Percentiles rank a stretch among this genome's conserved stretches.
These are phyloP conservation scores for Ptychodera flava DNA, from an alignment of 35 echinoderm and acorn worm species.

Conservation along the genomic window DNA sequence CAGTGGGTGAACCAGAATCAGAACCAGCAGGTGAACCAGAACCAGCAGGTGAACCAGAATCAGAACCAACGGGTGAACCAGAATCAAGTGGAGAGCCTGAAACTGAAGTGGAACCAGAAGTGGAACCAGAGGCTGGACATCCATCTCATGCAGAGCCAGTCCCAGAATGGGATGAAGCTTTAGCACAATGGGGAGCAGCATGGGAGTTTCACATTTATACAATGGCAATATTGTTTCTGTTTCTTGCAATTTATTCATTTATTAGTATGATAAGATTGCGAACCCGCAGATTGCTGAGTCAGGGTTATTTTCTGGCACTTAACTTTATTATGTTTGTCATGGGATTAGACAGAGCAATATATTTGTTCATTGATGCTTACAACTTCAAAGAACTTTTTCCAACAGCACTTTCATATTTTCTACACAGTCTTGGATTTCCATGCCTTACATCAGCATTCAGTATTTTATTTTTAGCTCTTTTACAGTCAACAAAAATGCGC, in stretches of 20 bases:
- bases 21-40: conserved; percentile 39
- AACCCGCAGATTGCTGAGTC: conserved; percentile 54
- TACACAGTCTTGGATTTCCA: conserved; percentile 86
- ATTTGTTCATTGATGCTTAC: conserved; percentile 89
- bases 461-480: conserved; percentile 82
- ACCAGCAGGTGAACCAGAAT: conserved; percentile 31
- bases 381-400: conserved; percentile 58
- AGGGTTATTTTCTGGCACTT: conserved; percentile 79
- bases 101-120: conserved; percentile 20
- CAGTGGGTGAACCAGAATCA: conserved; percentile 22
- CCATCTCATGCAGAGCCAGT: conserved; percentile 63
- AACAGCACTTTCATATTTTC: conserved; percentile 48
- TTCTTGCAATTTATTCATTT: conserved; percentile 72
- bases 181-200: conserved; percentile 25
- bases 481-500: conserved; percentile 75
- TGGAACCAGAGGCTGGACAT: conserved; percentile 18
- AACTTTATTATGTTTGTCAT: conserved; percentile 76
- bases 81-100: conserved; percentile 25
- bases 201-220: conserved; percentile 92
- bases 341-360: conserved; percentile 62
- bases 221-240: conserved; percentile 51
- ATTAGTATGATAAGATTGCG: conserved; percentile 66
- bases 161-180: conserved; percentile 59
- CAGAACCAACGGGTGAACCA: conserved; percentile 36
- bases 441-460: conserved; percentile 95